phyloP scores from a whole-genome alignment of 2,797 vertebrate genomes.

The Miichthys miiuy region DNA sequence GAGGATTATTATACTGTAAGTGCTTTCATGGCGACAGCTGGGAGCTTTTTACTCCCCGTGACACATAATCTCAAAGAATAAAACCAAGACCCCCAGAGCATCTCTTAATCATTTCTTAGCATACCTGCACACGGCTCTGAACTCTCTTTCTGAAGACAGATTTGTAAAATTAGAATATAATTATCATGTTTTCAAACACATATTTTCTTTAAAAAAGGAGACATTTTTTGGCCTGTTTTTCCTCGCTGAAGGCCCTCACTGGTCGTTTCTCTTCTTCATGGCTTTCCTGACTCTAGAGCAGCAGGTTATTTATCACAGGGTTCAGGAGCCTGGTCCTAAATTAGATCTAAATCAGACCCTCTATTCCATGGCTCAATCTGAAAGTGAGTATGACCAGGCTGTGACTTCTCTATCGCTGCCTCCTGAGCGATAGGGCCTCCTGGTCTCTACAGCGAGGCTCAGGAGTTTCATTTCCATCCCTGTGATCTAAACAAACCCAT shows the following conservation, averaged over 20 bases:
- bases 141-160: conserved; percentile 78
- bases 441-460: conserved; percentile 77
- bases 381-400: conserved; percentile 72
- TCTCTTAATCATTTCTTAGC: conserved; percentile 86
- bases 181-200: conserved; percentile 75
- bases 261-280: conserved; percentile 49
- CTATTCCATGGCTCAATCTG: conserved; percentile 71
- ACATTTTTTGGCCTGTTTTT: conserved; percentile 47
- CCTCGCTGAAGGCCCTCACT: conserved; percentile 14
- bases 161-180: conserved; percentile 82
- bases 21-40: conserved; percentile 87
- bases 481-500: conserved; percentile 90
- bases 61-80: conserved; percentile 87
- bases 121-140: conserved; percentile 84
- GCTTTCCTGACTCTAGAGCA: conserved; percentile 58
- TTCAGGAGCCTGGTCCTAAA: conserved; percentile 72
- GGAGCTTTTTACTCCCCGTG: conserved; percentile 85
- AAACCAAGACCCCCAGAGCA: conserved; percentile 84
- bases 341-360: conserved; percentile 81
- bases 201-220: conserved; percentile 48
- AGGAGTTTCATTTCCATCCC: conserved; percentile 87
- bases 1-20: conserved; percentile 87
- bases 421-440: conserved; percentile 80
- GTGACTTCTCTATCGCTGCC: conserved; percentile 71
- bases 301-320: conserved; percentile 70